Percentiles rank a stretch among this genome's conserved stretches.
phyloP scores from a whole-genome alignment of 1,140 invertebrate genomes.

The Temnothorax nylanderi region DNA sequence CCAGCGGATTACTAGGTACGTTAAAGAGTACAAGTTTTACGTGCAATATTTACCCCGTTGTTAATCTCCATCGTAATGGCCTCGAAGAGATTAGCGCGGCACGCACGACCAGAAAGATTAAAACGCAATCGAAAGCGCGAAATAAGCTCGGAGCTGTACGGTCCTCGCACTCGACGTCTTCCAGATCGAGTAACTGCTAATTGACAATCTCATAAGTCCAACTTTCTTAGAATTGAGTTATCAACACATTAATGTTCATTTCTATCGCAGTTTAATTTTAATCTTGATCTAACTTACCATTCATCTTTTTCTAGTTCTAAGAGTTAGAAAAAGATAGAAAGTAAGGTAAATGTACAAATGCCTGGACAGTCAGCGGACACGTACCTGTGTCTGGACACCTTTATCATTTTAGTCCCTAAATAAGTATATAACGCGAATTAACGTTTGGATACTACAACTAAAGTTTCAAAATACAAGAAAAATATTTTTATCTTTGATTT shows the following conservation, averaged over 20 bases:
- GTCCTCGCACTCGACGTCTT: slow-evolving; percentile 61
- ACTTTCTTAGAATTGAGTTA: background rate
- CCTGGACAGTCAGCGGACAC: too few relatives aligned
- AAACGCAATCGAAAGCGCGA: slow-evolving; percentile 55
- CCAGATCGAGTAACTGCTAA: slow-evolving; percentile 64
- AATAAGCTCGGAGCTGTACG: slow-evolving; percentile 66
- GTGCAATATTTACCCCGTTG: background rate
- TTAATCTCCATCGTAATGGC: background rate
- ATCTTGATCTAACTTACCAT: too few relatives aligned
- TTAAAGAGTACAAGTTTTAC: background rate
- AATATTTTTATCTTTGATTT: too few relatives aligned
- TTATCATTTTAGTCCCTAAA: too few relatives aligned
- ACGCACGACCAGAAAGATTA: slow-evolving; percentile 27
- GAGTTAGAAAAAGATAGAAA: too few relatives aligned
- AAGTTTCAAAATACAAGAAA: too few relatives aligned
- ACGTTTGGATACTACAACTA: too few relatives aligned
- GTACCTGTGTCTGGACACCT: too few relatives aligned
- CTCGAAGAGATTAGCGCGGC: slow-evolving; percentile 15
- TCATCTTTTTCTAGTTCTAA: too few relatives aligned
- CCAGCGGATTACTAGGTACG: slow-evolving; percentile 27
- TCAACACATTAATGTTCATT: background rate
- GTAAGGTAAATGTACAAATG: too few relatives aligned
- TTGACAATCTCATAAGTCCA: slow-evolving; percentile 4
- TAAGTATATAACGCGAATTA: too few relatives aligned
- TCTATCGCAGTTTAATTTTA: too few relatives aligned